phyloP scores from a whole-genome alignment of 2,113 vertebrate species.

The Xenopus borealis region DNA sequence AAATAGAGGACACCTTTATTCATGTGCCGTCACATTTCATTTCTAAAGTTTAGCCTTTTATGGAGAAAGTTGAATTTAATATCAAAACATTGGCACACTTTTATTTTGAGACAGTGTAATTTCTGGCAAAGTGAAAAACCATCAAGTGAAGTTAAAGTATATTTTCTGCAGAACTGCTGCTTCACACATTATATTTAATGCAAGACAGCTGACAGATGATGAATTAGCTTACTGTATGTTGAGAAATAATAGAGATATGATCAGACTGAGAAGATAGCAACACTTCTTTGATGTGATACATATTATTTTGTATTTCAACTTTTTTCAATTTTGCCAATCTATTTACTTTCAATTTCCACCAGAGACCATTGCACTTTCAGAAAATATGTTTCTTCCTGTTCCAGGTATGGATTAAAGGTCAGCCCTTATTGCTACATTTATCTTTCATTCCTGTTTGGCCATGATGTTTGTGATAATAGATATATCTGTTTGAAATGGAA shows the following conservation, averaged over 20 bases:
- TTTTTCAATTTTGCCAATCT: conserved; percentile 53
- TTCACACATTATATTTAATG: conserved; percentile 8
- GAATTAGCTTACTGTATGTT: conserved; percentile 31
- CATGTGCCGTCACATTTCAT: no score
- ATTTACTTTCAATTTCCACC: conserved; percentile 58
- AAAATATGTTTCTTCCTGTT: conserved; percentile 50
- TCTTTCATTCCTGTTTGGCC: conserved; percentile 45
- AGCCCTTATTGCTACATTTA: conserved; percentile 49
- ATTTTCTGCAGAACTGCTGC: background rate
- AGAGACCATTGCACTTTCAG: conserved; percentile 58
- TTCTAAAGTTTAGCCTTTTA: no score
- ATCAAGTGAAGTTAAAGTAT: background rate
- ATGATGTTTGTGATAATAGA: conserved; percentile 51
- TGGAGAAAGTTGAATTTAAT: no score
- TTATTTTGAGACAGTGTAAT: no score
- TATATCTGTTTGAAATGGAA: conserved; percentile 49
- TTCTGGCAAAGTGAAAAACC: no score
- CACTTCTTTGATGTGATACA: conserved; percentile 10
- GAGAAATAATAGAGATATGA: conserved; percentile 33
- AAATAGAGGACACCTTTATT: no score
- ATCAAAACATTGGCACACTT: no score
- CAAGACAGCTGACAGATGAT: background rate
- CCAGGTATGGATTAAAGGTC: conserved; percentile 43
- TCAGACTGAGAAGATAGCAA: conserved; percentile 7
- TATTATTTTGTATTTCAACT: conserved; percentile 45